Base-by-base conservation (phyloP, 2,888 invertebrate species). In the Ptychoptera contaminata region DNA sequence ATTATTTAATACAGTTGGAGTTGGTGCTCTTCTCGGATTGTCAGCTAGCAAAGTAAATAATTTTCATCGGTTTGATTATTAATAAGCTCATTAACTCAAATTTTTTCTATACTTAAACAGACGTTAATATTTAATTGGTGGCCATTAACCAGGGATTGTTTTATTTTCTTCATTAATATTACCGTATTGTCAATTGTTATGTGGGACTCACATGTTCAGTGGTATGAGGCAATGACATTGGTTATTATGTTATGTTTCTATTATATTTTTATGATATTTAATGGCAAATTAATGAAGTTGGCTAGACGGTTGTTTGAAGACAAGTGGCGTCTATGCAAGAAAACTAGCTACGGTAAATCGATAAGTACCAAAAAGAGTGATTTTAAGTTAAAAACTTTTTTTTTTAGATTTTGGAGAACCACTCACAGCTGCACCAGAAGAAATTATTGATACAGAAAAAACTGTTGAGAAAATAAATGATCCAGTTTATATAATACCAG, bases 1-100 rank as follows among this genome's bases (percentile, higher is more conserved):
- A 0, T 79, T 90, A 51, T 91, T 88, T 63, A 91, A 92, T 55
- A 81, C 84, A 0, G 72, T 92, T 1, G 87, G 85, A 8, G 88
- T 90, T 0, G 83, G 82, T 0, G 82, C 86, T 0, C 70, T 86
- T 42, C 87, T 86, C 2, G 79, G 85, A 16, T 62, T 91, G 2
- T 79, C 82, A 16, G 81, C 84, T 10, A 66, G 72, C 38, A 66
- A 71, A 63, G 88, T 88, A 65, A 64, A 55, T 55, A 44, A 31
- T 16, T 11, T 16, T n/a, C 7, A 7, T 37, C 11, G 11, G 34
- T 11, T 14, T 31, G 6, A 16, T 12, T 15, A 12, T 42, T 14
- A 31, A 37, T 23, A 23, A 3, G 23, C 23, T 5, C 3, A n/a
- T n/a, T n/a, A 23, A 23, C 7, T 23, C 23, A 23, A 23, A 5